A percentile compares a stretch with the other conserved stretches of the same genome.
Evolutionary conservation across 2,888 invertebrate genomes (phyloP).

Genomic region (Conops quadrifasciatus): DNA sequence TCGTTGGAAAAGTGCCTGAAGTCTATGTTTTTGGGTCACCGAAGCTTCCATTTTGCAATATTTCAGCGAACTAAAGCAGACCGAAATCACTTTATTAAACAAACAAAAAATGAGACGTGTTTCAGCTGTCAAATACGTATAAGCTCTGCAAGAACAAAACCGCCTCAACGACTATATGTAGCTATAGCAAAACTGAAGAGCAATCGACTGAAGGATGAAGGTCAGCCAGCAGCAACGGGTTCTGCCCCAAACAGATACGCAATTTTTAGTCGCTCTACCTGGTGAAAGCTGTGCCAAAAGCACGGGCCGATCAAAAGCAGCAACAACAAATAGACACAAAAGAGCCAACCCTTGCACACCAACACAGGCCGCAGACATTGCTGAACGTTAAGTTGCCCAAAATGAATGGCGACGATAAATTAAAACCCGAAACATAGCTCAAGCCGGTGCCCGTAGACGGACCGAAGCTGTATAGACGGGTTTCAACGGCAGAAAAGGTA

Average conservation of each 20-base stretch:
- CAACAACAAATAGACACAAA: constrained; percentile 3
- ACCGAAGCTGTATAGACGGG: constrained; percentile 41
- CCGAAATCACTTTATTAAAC: too few relatives aligned
- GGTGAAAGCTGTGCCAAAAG: constrained; percentile 8
- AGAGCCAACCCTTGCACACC: too few relatives aligned
- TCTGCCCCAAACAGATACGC: constrained; percentile 54
- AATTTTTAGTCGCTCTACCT: constrained; percentile 6
- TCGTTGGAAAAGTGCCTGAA: too few relatives aligned
- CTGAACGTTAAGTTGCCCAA: too few relatives aligned
- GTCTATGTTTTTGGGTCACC: not conserved
- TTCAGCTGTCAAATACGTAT: too few relatives aligned
- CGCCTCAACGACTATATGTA: not conserved
- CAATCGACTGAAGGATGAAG: not conserved
- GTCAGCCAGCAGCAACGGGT: constrained; percentile 18
- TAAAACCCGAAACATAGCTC: constrained; percentile 1
- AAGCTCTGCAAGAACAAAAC: too few relatives aligned
- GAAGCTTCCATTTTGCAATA: too few relatives aligned
- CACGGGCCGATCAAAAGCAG: not conserved
- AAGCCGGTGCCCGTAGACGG: not conserved
- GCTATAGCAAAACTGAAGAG: constrained; percentile 19
- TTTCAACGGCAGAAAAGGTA: constrained; percentile 33
- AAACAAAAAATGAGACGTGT: too few relatives aligned
- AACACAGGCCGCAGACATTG: not conserved
- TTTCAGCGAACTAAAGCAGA: too few relatives aligned
- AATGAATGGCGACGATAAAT: constrained; percentile 23